A percentile compares a stretch with the other conserved stretches of the same genome.
These are phyloP conservation scores for Hirundo rustica DNA, from an alignment of 2,797 vertebrate species.

Conservation along the genomic window DNA sequence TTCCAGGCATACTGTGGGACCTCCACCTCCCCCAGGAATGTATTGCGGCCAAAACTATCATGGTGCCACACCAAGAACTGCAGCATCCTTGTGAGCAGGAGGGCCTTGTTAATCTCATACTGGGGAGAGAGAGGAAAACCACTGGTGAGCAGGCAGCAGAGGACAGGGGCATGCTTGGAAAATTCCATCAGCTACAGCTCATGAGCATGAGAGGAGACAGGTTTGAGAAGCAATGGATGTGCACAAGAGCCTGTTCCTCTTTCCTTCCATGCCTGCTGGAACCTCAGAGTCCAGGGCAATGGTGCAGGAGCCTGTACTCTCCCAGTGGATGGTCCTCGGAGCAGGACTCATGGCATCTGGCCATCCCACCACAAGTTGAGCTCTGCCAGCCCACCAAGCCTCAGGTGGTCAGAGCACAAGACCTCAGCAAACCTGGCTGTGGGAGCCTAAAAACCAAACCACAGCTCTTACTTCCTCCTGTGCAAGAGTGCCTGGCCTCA, in stretches of 20 bases:
- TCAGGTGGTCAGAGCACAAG: neutral
- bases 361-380: neutral
- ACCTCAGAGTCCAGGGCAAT: too few species aligned
- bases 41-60: constrained; percentile 89
- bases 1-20: constrained; percentile 83
- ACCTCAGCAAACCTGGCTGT: neutral
- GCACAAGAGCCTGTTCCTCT: too few species aligned
- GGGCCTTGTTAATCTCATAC: constrained; percentile 86
- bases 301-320: neutral
- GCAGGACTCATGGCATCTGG: neutral
- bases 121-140: constrained; percentile 52
- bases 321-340: neutral
- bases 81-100: constrained; percentile 83
- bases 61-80: constrained; percentile 94
- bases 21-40: constrained; percentile 92
- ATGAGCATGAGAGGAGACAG: too few species aligned
- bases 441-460: neutral
- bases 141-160: neutral
- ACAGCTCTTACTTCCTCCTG: neutral
- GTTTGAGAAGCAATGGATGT: too few species aligned
- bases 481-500: neutral
- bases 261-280: too few species aligned
- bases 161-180: neutral
- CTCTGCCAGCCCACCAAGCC: neutral
- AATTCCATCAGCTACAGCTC: neutral